A percentile compares a stretch with the other conserved stretches of the same genome.
Conservation (phyloP, 2,888 invertebrate species). For the Dendrolimus pini region DNA sequence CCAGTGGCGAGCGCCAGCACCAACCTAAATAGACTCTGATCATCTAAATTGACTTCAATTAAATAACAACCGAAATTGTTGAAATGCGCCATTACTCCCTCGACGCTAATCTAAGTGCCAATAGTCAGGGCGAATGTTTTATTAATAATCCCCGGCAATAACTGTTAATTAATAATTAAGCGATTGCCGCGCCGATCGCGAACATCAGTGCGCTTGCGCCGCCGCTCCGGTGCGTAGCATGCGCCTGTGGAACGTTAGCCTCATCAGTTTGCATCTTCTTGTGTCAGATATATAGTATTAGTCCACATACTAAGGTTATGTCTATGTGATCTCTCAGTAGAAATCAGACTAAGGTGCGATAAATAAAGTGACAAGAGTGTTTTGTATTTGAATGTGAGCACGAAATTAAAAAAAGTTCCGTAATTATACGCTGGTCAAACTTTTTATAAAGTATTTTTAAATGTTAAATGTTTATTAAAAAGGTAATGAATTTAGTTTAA, state of each 20-base stretch:
- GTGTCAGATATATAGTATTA: too few relatives aligned
- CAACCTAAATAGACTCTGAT: conserved; percentile 78
- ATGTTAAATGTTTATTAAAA: too few relatives aligned
- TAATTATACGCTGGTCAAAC: too few relatives aligned
- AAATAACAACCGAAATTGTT: conserved; percentile 78
- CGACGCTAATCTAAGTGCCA: conserved; percentile 75
- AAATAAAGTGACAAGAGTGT: too few relatives aligned
- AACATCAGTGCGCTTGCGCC: conserved; percentile 44
- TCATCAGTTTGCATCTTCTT: too few relatives aligned
- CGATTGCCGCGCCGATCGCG: conserved; percentile 43
- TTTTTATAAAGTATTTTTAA: too few relatives aligned
- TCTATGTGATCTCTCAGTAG: too few relatives aligned
- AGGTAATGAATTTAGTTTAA: too few relatives aligned
- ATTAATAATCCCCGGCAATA: conserved; percentile 68
- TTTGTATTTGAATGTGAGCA: too few relatives aligned
- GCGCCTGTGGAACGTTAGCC: conserved; percentile 7
- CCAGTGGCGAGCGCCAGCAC: conserved; percentile 74
- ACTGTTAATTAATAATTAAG: conserved; percentile 73
- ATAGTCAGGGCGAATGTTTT: conserved; percentile 75
- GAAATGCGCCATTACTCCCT: conserved; percentile 77
- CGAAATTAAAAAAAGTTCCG: too few relatives aligned
- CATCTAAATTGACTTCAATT: conserved; percentile 78
- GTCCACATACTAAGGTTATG: too few relatives aligned
- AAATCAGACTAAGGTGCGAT: too few relatives aligned
- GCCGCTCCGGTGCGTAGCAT: conserved; percentile 14